A percentile compares a stretch with the other conserved stretches of the same genome.
Evolutionary conservation across 2,113 vertebrate genomes (phyloP).

Genomic region (Mixornis gularis): DNA sequence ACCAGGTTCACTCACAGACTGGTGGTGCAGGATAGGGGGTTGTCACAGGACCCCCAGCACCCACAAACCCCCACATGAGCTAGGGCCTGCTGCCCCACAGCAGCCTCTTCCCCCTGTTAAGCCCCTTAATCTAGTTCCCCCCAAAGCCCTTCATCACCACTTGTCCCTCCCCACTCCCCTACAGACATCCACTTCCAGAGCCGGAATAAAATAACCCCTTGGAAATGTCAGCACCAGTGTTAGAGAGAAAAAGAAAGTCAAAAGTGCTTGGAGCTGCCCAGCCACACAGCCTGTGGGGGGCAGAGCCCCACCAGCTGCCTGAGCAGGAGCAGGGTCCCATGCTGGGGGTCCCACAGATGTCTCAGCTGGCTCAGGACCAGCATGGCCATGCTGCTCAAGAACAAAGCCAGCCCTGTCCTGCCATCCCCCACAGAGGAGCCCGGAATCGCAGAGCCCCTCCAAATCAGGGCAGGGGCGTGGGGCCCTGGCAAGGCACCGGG

Average conservation of each 20-base stretch:
- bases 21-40: not conserved
- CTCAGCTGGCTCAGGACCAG: not conserved
- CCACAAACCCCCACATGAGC: not conserved
- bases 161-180: not conserved
- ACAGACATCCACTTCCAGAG: not conserved
- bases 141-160: not conserved
- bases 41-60: not conserved
- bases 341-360: rapidly evolving
- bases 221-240: constrained; percentile 4
- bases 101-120: not conserved
- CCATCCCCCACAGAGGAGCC: not conserved
- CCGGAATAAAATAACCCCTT: not conserved
- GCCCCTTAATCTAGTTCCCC: not conserved
- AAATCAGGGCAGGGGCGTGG: not conserved
- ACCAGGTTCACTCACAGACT: not conserved
- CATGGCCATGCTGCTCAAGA: rapidly evolving
- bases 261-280: constrained; percentile 20
- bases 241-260: constrained; percentile 1
- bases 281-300: rapidly evolving
- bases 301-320: not conserved
- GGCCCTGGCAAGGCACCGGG: not conserved
- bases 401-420: not conserved
- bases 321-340: not conserved
- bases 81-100: not conserved
- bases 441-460: not conserved